Evolutionary conservation across 2,888 invertebrate genomes (phyloP), one percentile per base, ranked within the genome.

Genomic region (Chrysomela aeneicollis): DNA sequence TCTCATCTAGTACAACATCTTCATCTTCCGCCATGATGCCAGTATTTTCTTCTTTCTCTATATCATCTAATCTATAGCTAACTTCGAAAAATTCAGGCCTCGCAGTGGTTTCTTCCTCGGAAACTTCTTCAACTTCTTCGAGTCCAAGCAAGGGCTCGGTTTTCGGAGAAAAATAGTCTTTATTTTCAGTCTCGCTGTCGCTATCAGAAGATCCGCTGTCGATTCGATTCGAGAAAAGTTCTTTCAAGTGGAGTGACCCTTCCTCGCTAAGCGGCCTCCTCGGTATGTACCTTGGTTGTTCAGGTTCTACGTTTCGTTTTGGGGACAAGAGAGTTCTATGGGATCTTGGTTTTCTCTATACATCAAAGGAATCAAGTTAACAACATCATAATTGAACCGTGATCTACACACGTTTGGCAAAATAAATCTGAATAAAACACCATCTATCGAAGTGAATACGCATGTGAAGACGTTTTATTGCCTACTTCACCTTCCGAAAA

Each of bases 311-410:
- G 3, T 59, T 32, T 32, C 42, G 32, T 63, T 63, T 68, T 1
- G 68, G 54, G 2, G 67, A 57, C 8, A 61, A 18, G 19, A 68
- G 54, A n/a, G 68, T 68, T 52, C 65, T 61, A 35, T 50, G 53
- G 1, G 68, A 68, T 47, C 67, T 61, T 19, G 61, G 67, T 32
- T 61, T 61, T 42, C 66, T 68, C 50, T 69, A 19, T 18, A 47
- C n/a, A n/a, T n/a, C 26, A 52, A 51, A 10, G 51, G 52, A 26
- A 17, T 17, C n/a, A n/a, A n/a, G n/a, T n/a, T n/a, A n/a, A n/a
- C n/a, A n/a, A n/a, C n/a, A n/a, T n/a, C n/a, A n/a, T n/a, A n/a
- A n/a, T n/a, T n/a, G n/a, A n/a, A n/a, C n/a, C n/a, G n/a, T n/a
- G n/a, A n/a, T n/a, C n/a, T n/a, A n/a, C n/a, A n/a, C n/a, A n/a